Evolutionary conservation across 2,797 vertebrate genomes (phyloP).

Genomic region (Aulostomus chinensis): DNA sequence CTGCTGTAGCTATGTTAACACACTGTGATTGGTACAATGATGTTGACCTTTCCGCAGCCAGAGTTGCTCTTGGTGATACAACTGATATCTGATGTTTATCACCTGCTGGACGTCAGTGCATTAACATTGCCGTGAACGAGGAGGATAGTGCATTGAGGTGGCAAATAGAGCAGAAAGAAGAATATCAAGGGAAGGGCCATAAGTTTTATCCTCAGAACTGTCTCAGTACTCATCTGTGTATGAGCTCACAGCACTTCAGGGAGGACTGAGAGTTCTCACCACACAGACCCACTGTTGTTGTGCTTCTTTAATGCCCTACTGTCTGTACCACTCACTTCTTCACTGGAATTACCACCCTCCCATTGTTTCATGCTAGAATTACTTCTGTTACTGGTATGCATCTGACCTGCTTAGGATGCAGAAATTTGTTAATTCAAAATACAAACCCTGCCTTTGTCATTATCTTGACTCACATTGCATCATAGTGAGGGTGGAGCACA

Average conservation of each 20-base stretch:
- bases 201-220: background rate
- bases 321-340: too few species aligned
- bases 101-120: background rate
- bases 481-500: too few species aligned
- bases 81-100: background rate
- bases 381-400: too few species aligned
- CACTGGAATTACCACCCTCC: background rate
- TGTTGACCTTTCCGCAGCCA: background rate
- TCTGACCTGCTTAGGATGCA: background rate
- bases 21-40: background rate
- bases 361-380: background rate
- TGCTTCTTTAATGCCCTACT: too few species aligned
- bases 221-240: too few species aligned
- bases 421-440: background rate
- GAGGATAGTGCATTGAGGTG: background rate
- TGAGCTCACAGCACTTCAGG: conserved; percentile 3
- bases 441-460: too few species aligned
- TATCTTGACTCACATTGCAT: too few species aligned
- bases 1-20: background rate
- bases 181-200: background rate
- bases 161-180: background rate
- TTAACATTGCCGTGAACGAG: background rate
- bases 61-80: background rate
- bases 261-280: background rate
- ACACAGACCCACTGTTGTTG: background rate